Percentiles rank a stretch among this genome's conserved stretches.
Conservation (phyloP, 2,797 vertebrate genomes). For the Chelmon rostratus region DNA sequence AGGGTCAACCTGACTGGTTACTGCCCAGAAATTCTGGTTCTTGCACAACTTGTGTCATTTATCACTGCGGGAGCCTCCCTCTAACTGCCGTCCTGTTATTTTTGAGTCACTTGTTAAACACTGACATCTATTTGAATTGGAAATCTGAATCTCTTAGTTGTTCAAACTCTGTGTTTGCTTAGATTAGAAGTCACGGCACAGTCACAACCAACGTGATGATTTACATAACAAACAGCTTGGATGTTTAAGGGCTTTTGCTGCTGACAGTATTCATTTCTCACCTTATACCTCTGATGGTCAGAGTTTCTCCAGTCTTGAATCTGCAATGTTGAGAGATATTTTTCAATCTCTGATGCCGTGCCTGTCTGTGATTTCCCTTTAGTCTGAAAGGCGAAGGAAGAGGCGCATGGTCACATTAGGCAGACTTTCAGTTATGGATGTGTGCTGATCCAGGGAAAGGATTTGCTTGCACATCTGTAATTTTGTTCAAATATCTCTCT, state of each 20-base stretch:
- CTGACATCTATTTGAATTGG: conserved; percentile 58
- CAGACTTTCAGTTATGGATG: background rate
- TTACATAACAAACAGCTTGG: conserved; percentile 49
- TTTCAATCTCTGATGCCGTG: conserved; percentile 87
- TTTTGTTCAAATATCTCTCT: conserved; percentile 25
- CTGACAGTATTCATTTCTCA: conserved; percentile 55
- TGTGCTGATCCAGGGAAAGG: background rate
- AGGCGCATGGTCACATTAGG: conserved; percentile 1
- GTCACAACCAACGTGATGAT: conserved; percentile 29
- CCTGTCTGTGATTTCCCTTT: conserved; percentile 87
- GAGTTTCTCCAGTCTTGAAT: conserved; percentile 84
- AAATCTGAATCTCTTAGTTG: conserved; percentile 61
- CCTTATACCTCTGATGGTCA: conserved; percentile 88
- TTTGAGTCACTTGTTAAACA: conserved; percentile 45
- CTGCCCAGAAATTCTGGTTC: conserved; percentile 70
- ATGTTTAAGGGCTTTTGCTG: conserved; percentile 6
- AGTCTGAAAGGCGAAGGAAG: conserved; percentile 73
- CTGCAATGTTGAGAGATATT: conserved; percentile 84
- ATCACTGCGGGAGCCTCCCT: conserved; percentile 4
- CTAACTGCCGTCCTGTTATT: conserved; percentile 23
- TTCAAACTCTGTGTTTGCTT: conserved; percentile 33
- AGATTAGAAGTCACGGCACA: conserved; percentile 26
- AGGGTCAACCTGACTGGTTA: conserved; percentile 5
- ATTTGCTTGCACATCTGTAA: background rate
- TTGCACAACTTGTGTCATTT: conserved; percentile 33